Evolutionary conservation across 2,797 vertebrate genomes (phyloP), one percentile per base, ranked within the genome.

Genomic region (Cetoscarus ocellatus): DNA sequence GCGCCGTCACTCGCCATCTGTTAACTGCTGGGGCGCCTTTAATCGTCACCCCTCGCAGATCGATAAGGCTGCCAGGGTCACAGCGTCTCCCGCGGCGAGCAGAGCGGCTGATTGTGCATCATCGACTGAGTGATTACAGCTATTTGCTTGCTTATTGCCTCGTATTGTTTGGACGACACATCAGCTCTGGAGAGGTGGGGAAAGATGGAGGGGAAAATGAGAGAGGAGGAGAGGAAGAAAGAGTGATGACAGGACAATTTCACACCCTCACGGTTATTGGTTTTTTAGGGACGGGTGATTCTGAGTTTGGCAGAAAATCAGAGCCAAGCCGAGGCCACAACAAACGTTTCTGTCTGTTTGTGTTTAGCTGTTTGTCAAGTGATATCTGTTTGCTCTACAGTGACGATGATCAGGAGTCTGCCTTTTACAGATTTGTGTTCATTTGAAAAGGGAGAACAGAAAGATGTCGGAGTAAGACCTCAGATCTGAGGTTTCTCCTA

Each of bases 161-260:
- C 10, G 8, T 54, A 70, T 72, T 75, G 79, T 87, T 82, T 77
- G 77, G 73, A 59, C 39, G 36, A 74, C 80, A 70, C 54, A 40
- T 73, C 65, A n/a, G 59, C 58, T 65, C 68, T 34, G 19, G 43
- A 43, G 69, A 18, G 48, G 48, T 8, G 50, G 50, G 42, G 47
- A 1, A 7, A 34, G 66, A 10, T 3, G 52, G 48, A 34, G 34
- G 13, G 48, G 43, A 10, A 44, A 72, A 61, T 64, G 67, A 73
- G 66, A 65, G 70, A 67, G 73, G 38, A 67, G 69, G 53, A 67
- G 53, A 48, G 35, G 36, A 63, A 63, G 44, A 72, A 50, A 66
- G 71, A 76, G 43, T 52, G 67, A 81, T 84, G 83, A 86, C 83
- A 81, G 77, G 65, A 87, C 81, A 67, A 86, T 89, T 89, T 89